phyloP scores from a whole-genome alignment of 2,113 vertebrate genomes.

The Pseudorhombus dupliciocellatus region DNA sequence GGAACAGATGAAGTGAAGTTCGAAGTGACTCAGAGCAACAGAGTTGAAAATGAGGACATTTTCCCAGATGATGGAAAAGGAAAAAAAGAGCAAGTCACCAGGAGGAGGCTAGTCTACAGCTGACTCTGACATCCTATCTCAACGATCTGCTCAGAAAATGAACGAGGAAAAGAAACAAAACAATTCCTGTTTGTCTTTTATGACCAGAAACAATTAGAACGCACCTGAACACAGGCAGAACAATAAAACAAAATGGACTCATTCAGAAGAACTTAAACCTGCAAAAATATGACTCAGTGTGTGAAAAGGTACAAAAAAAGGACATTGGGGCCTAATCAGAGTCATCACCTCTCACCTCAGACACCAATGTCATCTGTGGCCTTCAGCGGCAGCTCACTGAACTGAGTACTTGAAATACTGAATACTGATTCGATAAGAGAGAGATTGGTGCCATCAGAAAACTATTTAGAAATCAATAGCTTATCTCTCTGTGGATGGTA shows the following conservation, averaged over 20 bases:
- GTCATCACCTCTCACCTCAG: background rate
- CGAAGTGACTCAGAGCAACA: constrained; percentile 32
- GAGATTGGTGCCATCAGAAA: constrained; percentile 5
- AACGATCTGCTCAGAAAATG: background rate
- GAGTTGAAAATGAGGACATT: constrained; percentile 1
- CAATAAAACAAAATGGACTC: background rate
- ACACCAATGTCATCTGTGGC: background rate
- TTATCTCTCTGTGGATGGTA: background rate
- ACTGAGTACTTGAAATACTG: constrained; percentile 1
- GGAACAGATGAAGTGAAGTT: background rate
- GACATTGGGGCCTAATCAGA: too few species aligned
- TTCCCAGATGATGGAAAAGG: constrained; percentile 8
- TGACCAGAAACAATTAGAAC: background rate
- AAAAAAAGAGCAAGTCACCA: background rate
- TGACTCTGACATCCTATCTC: background rate
- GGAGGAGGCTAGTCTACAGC: constrained; percentile 3
- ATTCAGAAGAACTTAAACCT: background rate
- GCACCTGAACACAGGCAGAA: background rate
- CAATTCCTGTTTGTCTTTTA: background rate
- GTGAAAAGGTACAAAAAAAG: background rate
- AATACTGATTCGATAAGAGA: constrained; percentile 3
- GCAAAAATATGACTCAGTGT: background rate
- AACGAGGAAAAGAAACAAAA: background rate
- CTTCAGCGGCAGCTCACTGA: constrained; percentile 1
- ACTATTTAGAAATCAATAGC: constrained; percentile 15